A percentile compares a stretch with the other conserved stretches of the same genome.
Evolutionary conservation across 2,888 invertebrate species (phyloP).

Genomic region (Lasioglossum calceatum): DNA sequence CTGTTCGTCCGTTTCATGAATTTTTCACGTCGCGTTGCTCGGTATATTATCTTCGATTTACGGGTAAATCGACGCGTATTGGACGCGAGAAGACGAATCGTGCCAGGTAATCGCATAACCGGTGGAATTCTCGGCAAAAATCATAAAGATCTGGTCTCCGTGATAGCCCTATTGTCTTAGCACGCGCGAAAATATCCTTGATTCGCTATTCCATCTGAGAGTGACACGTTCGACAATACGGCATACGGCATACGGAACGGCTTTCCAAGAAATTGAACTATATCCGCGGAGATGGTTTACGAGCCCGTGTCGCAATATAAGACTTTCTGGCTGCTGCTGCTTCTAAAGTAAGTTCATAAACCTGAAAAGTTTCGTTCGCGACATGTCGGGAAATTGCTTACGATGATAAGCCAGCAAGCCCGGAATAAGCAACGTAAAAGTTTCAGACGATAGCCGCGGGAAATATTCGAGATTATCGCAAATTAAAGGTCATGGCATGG

Average conservation of each 20-base stretch:
- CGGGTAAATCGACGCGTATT: not conserved
- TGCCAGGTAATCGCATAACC: not conserved
- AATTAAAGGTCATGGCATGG: not conserved
- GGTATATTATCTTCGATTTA: slow-evolving; percentile 27
- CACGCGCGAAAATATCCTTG: not conserved
- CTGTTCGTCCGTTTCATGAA: slow-evolving; percentile 68
- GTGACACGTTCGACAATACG: not conserved
- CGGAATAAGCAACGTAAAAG: not conserved
- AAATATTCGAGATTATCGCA: not conserved
- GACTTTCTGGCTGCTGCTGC: slow-evolving; percentile 38
- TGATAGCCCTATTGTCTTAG: too few relatives aligned
- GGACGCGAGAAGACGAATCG: not conserved
- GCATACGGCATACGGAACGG: slow-evolving; percentile 3
- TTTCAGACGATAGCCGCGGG: not conserved
- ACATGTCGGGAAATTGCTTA: slow-evolving; percentile 14
- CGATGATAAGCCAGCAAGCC: slow-evolving; percentile 12
- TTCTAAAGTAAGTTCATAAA: slow-evolving; percentile 32
- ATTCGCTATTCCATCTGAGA: slow-evolving; percentile 6
- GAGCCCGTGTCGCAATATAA: slow-evolving; percentile 30
- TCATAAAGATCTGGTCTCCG: not conserved
- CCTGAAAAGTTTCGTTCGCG: slow-evolving; percentile 23
- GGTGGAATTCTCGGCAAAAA: not conserved
- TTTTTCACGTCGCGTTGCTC: slow-evolving; percentile 56
- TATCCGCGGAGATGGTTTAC: slow-evolving; percentile 34
- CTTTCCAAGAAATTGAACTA: slow-evolving; percentile 42